phyloP scores from a whole-genome alignment of 2,113 vertebrate species.

The Prinia subflava region DNA sequence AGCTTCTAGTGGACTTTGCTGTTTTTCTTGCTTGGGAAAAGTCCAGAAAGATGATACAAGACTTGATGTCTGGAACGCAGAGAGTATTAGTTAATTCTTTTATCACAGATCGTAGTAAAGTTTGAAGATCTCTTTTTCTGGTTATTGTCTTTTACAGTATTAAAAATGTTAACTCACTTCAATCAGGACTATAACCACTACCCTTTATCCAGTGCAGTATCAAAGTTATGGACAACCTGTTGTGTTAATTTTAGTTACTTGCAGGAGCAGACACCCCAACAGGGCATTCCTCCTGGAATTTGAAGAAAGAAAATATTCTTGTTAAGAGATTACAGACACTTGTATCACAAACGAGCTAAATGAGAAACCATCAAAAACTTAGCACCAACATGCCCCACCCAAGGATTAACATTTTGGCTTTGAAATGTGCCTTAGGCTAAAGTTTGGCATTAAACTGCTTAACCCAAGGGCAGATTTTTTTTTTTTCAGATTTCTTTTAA shows the following conservation, averaged over 20 bases:
- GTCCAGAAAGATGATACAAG: neutral
- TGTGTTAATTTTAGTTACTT: neutral
- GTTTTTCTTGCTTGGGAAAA: neutral
- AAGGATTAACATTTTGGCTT: neutral
- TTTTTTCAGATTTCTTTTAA: neutral
- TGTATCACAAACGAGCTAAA: neutral
- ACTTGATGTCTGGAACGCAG: neutral
- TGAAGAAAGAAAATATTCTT: neutral
- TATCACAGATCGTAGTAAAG: neutral
- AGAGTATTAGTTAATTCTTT: neutral
- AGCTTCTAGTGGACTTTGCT: neutral
- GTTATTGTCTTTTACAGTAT: neutral
- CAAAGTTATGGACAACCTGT: neutral
- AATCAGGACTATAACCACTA: neutral
- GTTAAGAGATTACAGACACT: neutral
- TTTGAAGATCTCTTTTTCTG: neutral
- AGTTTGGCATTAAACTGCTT: neutral
- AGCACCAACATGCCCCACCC: fast-evolving
- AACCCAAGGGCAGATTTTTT: neutral
- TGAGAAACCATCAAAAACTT: neutral
- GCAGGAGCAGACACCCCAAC: neutral
- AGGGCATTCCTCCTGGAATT: neutral
- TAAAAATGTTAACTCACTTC: neutral
- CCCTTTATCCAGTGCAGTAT: neutral
- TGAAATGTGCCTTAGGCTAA: neutral